Evolutionary conservation across 1,140 invertebrate species (phyloP), one percentile per base, ranked within the genome.

Genomic region (Semibalanus balanoides): DNA sequence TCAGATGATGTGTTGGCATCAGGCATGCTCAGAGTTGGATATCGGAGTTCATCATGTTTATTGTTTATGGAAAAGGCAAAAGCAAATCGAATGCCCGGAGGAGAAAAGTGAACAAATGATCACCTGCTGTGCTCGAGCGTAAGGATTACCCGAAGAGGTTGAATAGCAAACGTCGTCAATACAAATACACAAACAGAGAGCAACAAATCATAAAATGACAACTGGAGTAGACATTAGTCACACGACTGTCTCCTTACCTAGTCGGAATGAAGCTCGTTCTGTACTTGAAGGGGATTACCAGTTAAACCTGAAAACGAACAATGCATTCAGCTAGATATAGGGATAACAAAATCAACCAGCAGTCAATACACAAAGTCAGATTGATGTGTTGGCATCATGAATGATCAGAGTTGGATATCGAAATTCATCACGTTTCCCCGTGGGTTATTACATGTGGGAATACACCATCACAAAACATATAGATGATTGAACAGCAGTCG

Each of bases 321-420:
- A n/a, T n/a, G n/a, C n/a, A n/a, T n/a, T n/a, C n/a, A n/a, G n/a
- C n/a, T n/a, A n/a, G n/a, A n/a, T n/a, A n/a, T n/a, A n/a, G n/a
- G n/a, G n/a, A n/a, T n/a, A n/a, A n/a, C n/a, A n/a, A n/a, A n/a
- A n/a, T n/a, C n/a, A n/a, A n/a, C n/a, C n/a, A n/a, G n/a, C n/a
- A n/a, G n/a, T n/a, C n/a, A n/a, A n/a, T n/a, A n/a, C n/a, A n/a
- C n/a, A n/a, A n/a, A n/a, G n/a, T 27, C 75, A 31, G 25, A 72
- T 22, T 30, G 17, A 31, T 51, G n/a, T 25, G 70, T 31, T 30
- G 80, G 79, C 78, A 73, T 30, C 11, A 80, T 78, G 72, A 77
- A 81, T 31, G 77, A 78, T 74, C 76, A 77, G 75, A 70, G 30
- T n/a, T 75, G 30, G 27, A 3, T 40, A 72, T 40, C 35, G 35